Evolutionary conservation across 2,797 vertebrate genomes (phyloP), one percentile per base, ranked within the genome.

Genomic region (Leptodactylus fallax): DNA sequence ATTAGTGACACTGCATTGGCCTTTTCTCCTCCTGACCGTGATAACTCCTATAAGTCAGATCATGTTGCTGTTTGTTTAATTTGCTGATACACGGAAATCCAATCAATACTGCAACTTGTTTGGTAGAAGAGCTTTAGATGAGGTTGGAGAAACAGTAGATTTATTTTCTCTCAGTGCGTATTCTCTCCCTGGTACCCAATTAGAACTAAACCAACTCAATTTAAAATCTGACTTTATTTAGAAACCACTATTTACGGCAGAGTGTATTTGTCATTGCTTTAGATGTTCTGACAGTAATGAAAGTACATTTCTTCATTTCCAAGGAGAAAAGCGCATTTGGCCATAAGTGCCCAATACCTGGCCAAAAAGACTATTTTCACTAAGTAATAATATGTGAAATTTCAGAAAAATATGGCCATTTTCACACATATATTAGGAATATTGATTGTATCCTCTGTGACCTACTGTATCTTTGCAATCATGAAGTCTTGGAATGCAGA

Each of bases 161-260:
- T 81, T 72, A 72, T 87, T 87, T 87, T 81, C 45, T 27, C 55
- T 74, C 56, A 27, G n/a, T 47, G 8, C 55, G 21, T 87, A 14
- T 81, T 87, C 67, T 61, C 53, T 81, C 79, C 56, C 78, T 49
- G 74, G 79, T 65, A 82, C 55, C 36, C 67, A 81, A 76, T 87
- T 74, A 87, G 67, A 65, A 76, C 55, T 74, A 74, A 87, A 74
- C 45, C 55, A 76, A 76, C 69, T 87, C 79, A 81, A 81, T 87
- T 87, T 81, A 82, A 63, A 87, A 69, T 72, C 23, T 11, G 21
- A 87, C 56, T 63, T 87, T 74, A 87, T 87, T 74, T 87, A 87
- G 85, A 81, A 87, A 45, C 85, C 76, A 47, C 76, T 67, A 86
- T 79, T 86, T 79, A 79, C 85, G 55, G 76, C 76, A 45, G n/a